A percentile compares a stretch with the other conserved stretches of the same genome.
Evolutionary conservation across 2,113 vertebrate species (phyloP).

Genomic region (Alethe castanea): DNA sequence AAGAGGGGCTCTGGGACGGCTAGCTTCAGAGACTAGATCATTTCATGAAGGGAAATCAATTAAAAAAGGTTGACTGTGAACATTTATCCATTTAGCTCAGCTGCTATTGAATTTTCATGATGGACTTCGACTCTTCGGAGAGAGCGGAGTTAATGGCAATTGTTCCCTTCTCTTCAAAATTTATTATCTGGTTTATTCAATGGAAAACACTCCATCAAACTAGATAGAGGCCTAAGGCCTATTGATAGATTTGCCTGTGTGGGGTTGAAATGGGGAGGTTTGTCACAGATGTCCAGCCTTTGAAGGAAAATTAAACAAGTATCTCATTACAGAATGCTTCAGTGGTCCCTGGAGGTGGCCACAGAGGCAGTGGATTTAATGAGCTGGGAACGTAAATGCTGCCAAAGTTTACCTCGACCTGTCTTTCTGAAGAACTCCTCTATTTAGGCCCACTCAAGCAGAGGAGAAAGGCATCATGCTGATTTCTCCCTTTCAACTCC

Average conservation of each 20-base stretch:
- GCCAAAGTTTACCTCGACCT: constrained; percentile 95
- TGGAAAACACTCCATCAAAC: constrained; percentile 99
- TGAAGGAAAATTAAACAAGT: constrained; percentile 99
- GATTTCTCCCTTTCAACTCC: constrained; percentile 95
- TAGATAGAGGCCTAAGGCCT: constrained; percentile 91
- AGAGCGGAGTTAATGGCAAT: constrained; percentile 97
- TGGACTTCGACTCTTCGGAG: constrained; percentile 94
- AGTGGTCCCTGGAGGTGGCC: constrained; percentile 96
- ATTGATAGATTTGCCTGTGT: constrained; percentile 98
- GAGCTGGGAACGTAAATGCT: constrained; percentile 97
- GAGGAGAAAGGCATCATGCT: constrained; percentile 92
- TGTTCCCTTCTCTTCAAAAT: constrained; percentile 96
- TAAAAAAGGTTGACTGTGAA: constrained; percentile 96
- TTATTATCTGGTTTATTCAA: constrained; percentile 99
- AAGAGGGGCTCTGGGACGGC: constrained; percentile 85
- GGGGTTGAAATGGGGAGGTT: constrained; percentile 86
- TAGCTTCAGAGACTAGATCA: constrained; percentile 91
- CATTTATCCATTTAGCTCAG: constrained; percentile 98
- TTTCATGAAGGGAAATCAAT: constrained; percentile 99
- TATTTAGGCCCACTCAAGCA: constrained; percentile 94
- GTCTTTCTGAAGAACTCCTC: constrained; percentile 90
- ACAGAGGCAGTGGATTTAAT: constrained; percentile 96
- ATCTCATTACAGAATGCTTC: constrained; percentile 99
- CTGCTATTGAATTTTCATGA: constrained; percentile 99
- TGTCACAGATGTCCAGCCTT: constrained; percentile 99